Percentiles rank a stretch among this genome's conserved stretches.
Conservation (phyloP, 2,888 invertebrate genomes). For the Trissoscelio sp. region DNA sequence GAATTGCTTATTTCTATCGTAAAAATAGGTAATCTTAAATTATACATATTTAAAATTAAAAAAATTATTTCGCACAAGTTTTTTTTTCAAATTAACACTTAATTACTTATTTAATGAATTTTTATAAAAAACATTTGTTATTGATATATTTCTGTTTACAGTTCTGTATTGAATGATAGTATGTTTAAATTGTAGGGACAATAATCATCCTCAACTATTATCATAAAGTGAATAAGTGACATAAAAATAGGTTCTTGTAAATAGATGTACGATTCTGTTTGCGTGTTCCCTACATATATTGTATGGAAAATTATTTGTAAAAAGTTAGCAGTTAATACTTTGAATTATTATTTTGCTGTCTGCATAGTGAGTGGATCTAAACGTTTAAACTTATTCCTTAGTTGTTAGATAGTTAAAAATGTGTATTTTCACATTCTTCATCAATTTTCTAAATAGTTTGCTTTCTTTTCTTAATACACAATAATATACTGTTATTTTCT, state of each 20-base stretch:
- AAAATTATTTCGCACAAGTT: background rate
- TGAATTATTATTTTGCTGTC: background rate
- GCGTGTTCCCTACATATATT: background rate
- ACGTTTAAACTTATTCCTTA: too few relatives aligned
- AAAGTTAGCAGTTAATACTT: constrained; percentile 27
- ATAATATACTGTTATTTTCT: background rate
- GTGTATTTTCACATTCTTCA: background rate
- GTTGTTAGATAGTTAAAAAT: background rate
- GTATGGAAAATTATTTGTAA: constrained; percentile 4
- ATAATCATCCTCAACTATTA: constrained; percentile 42
- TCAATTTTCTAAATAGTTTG: background rate
- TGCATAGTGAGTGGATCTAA: background rate
- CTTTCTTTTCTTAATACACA: background rate
- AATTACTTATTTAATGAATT: background rate
- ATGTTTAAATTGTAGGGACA: constrained; percentile 49
- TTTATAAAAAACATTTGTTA: background rate
- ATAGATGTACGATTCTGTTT: constrained; percentile 21
- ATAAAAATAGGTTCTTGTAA: constrained; percentile 22
- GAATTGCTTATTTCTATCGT: constrained; percentile 51
- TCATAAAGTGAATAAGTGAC: constrained; percentile 25
- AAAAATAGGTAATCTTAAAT: constrained; percentile 52
- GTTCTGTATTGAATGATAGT: constrained; percentile 31
- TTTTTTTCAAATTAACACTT: background rate
- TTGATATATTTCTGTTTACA: constrained; percentile 14
- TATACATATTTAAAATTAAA: background rate